These are phyloP conservation scores for Craniophora ligustri DNA, from an alignment of 2,888 invertebrate species.

Conservation along the genomic window DNA sequence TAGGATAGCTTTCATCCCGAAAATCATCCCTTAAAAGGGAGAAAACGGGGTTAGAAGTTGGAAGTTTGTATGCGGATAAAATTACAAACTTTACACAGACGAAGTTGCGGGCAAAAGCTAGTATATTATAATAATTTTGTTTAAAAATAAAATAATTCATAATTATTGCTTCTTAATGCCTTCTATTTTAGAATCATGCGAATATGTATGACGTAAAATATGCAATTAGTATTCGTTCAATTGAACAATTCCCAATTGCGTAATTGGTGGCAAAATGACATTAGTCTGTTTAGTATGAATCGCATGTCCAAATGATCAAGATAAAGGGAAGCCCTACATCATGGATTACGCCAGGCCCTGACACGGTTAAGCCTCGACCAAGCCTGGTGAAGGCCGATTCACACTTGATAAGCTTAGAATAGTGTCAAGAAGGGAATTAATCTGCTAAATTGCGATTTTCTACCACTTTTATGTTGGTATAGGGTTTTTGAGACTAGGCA, in stretches of 20 bases:
- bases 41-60: no score
- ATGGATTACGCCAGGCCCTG: conserved; percentile 47
- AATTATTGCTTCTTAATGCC: no score
- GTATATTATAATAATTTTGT: no score
- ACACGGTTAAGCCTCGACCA: conserved; percentile 39
- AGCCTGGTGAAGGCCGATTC: conserved; percentile 42
- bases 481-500: no score
- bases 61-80: no score
- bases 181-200: no score
- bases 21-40: no score
- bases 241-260: conserved; percentile 44
- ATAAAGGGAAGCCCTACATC: conserved; percentile 49
- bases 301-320: conserved; percentile 49
- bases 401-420: conserved; percentile 38
- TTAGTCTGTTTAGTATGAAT: conserved; percentile 40
- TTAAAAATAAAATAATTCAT: no score
- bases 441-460: conserved; percentile 15
- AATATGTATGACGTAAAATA: no score
- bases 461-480: not conserved
- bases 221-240: conserved; percentile 45
- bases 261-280: conserved; percentile 17
- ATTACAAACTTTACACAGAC: no score
- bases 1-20: no score
- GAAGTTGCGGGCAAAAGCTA: no score
- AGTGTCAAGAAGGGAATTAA: conserved; percentile 40